Base-by-base conservation (phyloP, 2,888 invertebrate species). In the Hemicrepidius hirtus region DNA sequence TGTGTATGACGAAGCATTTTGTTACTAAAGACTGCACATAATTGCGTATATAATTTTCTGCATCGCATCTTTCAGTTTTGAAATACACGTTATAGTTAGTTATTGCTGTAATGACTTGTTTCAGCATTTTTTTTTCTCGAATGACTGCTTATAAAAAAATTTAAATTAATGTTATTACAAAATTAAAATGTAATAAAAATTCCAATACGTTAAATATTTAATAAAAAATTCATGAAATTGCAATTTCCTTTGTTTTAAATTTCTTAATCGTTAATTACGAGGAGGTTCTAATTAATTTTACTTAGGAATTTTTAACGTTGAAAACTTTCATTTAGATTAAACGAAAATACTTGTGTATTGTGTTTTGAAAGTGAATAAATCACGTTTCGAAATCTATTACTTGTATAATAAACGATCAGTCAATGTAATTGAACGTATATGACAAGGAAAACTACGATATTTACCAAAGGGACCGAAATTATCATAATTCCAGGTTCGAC, bases 401-500 rank as follows among this genome's bases (percentile, higher is more conserved):
- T 24, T 20, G 21, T 12, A 12, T 10, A 44, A 44, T 18, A 18
- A 18, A 4, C 49, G 49, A 49, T 49, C 49, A 24, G 20, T 49
- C 49, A 49, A 20, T 21, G 49, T 49, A 49, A 49, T 49, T 21
- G 20, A 46, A 9, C 9, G 10, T 20, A 24, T 21, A 49, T 49
- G 49, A 49, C 49, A n/a, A n/a, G 21, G 41, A 24, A 49, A 49
- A 49, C 49, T 10, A n/a, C 49, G 21, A 49, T 49, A 49, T 49
- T 49, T 21, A 49, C 49, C 21, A 55, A 13, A 55, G 55, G 35
- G 35, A 35, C 55, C 44, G 24, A 65, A 50, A 65, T 65, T 65
- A 65, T 50, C 53, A 65, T 65, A 53, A 65, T 53, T 53, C 40
- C 28, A 21, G 24, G 16, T 32, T 35, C 63, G 13, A 50, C 65